Evolutionary conservation across 2,797 vertebrate genomes (phyloP).

Genomic region (Mastacembelus armatus): DNA sequence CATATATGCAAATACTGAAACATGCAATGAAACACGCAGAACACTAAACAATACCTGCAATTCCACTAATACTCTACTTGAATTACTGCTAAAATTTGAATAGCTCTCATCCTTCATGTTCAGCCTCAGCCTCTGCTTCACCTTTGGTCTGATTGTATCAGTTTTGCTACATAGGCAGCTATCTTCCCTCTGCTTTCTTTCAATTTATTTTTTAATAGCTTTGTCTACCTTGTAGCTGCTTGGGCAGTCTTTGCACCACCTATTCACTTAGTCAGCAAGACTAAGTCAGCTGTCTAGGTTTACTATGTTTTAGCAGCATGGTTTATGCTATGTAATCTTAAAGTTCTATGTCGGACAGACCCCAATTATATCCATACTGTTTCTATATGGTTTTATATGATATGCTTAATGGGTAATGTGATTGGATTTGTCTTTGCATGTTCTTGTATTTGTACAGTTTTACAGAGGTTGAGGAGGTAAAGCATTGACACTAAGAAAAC

Average conservation of each 20-base stretch:
- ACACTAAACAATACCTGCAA: slow-evolving; percentile 18
- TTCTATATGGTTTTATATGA: too few species aligned
- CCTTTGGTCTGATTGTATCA: slow-evolving; percentile 47
- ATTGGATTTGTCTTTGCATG: background rate
- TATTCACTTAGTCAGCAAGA: slow-evolving; percentile 28
- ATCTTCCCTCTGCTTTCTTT: slow-evolving; percentile 42
- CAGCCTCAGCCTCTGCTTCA: slow-evolving; percentile 38
- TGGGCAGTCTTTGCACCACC: slow-evolving; percentile 11
- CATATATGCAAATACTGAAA: slow-evolving; percentile 15
- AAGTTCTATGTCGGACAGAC: too few species aligned
- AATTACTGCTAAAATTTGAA: slow-evolving; percentile 76
- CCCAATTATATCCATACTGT: background rate
- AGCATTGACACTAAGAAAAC: background rate
- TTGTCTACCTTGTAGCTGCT: slow-evolving; percentile 23
- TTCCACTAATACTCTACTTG: slow-evolving; percentile 62
- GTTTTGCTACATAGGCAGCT: slow-evolving; percentile 29
- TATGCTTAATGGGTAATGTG: background rate
- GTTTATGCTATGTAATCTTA: background rate
- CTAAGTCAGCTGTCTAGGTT: slow-evolving; percentile 23
- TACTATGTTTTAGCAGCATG: background rate
- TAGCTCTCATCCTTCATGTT: slow-evolving; percentile 15
- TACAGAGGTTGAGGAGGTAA: background rate
- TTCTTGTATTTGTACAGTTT: background rate
- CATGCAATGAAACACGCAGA: slow-evolving; percentile 16
- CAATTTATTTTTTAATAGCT: slow-evolving; percentile 14